These are phyloP conservation scores for Syndactyla subalaris DNA, from an alignment of 2,797 vertebrate species.

Conservation along the genomic window DNA sequence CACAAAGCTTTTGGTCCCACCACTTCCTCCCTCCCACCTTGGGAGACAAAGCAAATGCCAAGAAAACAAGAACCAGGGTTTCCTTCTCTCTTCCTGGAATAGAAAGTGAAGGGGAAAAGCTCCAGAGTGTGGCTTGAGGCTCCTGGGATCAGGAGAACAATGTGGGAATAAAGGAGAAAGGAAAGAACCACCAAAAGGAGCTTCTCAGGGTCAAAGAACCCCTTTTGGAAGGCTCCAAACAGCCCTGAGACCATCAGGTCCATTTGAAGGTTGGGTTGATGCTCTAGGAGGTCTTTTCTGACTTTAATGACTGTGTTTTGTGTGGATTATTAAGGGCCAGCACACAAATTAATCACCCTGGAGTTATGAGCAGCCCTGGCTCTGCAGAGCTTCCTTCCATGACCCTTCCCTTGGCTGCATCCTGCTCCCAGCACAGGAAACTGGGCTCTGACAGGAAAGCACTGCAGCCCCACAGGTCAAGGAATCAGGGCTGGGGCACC, in stretches of 20 bases:
- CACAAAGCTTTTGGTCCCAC: constrained; percentile 75
- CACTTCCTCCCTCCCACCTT: constrained; percentile 80
- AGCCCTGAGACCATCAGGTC: accelerated
- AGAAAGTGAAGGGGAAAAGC: background rate
- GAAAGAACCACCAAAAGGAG: background rate
- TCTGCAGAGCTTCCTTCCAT: background rate
- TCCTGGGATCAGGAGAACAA: background rate
- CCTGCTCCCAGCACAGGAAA: constrained; percentile 12
- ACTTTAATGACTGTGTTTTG: background rate
- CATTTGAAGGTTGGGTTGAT: too few species aligned
- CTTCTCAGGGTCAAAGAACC: accelerated
- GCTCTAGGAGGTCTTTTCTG: too few species aligned
- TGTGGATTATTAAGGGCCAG: accelerated
- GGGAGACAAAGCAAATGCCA: background rate
- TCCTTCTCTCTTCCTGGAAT: constrained; percentile 43
- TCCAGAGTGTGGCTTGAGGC: accelerated
- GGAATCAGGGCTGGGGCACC: background rate
- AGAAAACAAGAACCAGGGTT: background rate
- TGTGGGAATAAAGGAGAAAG: background rate
- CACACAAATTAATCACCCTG: background rate
- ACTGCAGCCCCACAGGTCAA: accelerated
- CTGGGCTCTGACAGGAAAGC: background rate
- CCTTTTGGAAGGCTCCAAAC: accelerated
- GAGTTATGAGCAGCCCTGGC: background rate
- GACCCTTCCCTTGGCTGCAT: constrained; percentile 1